phyloP scores from a whole-genome alignment of 2,797 vertebrate species.

The Galagoides demidoff region DNA sequence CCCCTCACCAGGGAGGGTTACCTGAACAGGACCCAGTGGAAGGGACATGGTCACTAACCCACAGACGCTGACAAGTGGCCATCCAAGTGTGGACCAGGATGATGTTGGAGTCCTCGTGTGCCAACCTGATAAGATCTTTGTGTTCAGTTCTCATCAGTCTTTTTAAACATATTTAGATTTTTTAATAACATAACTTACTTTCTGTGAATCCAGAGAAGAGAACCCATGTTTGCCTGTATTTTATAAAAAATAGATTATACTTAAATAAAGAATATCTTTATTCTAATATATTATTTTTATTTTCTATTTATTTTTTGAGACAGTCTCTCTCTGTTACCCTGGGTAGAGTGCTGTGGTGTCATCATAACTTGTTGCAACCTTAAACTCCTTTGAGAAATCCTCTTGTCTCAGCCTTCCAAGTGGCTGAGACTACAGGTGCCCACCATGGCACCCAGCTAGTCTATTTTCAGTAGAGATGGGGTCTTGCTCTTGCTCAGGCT shows the following conservation, averaged over 20 bases:
- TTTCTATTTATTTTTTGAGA: no score
- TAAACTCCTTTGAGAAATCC: no score
- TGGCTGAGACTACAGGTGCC: no score
- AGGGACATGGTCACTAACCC: background rate
- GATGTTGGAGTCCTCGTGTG: background rate
- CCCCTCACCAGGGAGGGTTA: background rate
- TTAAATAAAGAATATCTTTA: constrained; percentile 13
- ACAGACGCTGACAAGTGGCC: background rate
- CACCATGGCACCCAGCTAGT: no score
- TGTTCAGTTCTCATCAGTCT: background rate
- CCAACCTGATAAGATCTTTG: background rate
- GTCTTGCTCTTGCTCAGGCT: no score
- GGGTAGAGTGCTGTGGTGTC: no score
- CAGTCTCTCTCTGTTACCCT: no score
- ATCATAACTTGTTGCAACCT: no score
- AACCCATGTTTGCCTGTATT: background rate
- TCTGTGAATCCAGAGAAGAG: background rate
- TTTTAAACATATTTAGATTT: background rate
- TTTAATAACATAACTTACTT: constrained; percentile 5
- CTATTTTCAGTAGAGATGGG: no score
- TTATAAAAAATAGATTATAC: background rate
- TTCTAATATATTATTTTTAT: background rate
- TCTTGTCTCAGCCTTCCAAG: no score
- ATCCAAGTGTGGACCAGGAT: background rate
- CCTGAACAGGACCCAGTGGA: background rate